Percentiles rank a stretch among this genome's conserved stretches.
Evolutionary conservation across 2,888 invertebrate genomes (phyloP).

Genomic region (Margaritifera margaritifera): DNA sequence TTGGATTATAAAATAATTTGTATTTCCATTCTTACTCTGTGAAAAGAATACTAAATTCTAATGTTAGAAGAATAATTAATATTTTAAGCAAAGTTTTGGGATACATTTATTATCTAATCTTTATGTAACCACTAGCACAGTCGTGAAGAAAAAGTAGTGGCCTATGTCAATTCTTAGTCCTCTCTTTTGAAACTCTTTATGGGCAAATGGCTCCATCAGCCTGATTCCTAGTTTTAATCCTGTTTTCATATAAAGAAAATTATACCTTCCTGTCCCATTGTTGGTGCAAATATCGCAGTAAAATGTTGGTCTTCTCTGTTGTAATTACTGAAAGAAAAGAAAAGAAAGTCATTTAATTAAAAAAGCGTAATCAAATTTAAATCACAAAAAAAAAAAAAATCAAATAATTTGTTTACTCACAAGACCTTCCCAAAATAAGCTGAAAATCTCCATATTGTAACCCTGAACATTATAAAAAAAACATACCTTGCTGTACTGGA

Average conservation of each 20-base stretch:
- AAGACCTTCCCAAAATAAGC: not conserved
- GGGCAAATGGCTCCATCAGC: not conserved
- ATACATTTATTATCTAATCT: no score
- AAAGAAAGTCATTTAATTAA: slow-evolving; percentile 1
- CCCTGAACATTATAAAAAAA: not conserved
- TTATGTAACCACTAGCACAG: no score
- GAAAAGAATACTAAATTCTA: no score
- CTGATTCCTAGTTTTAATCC: not conserved
- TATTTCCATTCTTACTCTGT: no score
- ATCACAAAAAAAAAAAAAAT: not conserved
- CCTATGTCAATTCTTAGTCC: no score
- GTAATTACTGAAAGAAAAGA: slow-evolving; percentile 85
- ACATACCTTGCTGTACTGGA: slow-evolving; percentile 90
- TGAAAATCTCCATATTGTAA: not conserved
- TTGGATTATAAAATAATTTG: no score
- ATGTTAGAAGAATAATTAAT: no score
- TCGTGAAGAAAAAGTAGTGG: no score
- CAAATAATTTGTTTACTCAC: not conserved
- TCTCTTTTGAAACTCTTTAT: no score
- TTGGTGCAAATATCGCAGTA: slow-evolving; percentile 93
- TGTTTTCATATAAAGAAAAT: not conserved
- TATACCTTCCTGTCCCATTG: slow-evolving; percentile 88
- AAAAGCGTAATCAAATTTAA: not conserved
- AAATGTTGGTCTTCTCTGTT: slow-evolving; percentile 94
- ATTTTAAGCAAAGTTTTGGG: no score